Conservation (phyloP, 1,140 invertebrate genomes). For the Dermatophagoides farinae region DNA sequence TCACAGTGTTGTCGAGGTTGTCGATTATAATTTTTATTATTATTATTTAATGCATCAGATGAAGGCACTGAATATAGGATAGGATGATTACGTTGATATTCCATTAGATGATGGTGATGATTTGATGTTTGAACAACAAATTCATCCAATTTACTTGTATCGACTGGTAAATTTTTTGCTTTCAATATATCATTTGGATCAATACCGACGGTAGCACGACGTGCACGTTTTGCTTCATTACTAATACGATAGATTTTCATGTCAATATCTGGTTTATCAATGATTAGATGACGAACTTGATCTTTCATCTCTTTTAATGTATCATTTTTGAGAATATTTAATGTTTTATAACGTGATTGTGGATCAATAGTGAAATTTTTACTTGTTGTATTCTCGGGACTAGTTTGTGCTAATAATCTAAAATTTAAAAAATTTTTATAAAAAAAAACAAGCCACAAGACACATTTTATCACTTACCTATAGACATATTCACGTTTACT, state of each 20-base stretch:
- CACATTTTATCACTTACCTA: constrained; percentile 26
- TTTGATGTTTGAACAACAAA: not conserved
- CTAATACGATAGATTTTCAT: not conserved
- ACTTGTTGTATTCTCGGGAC: constrained; percentile 78
- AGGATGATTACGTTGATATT: no score
- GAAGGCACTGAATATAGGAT: not conserved
- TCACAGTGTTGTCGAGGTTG: not conserved
- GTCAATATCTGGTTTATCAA: not conserved
- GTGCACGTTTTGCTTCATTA: constrained; percentile 8
- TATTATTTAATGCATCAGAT: not conserved
- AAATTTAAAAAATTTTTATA: no score
- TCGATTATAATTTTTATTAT: not conserved
- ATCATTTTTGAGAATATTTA: constrained; percentile 27
- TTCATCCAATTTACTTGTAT: not conserved
- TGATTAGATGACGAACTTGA: constrained; percentile 23
- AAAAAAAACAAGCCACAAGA: not conserved
- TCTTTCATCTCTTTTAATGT: constrained; percentile 21
- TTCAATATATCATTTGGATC: constrained; percentile 9
- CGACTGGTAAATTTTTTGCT: not conserved
- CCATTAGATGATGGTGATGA: no score
- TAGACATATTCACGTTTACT: constrained; percentile 90
- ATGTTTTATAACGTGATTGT: constrained; percentile 36
- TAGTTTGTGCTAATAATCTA: constrained; percentile 63
- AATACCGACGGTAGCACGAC: constrained; percentile 14
- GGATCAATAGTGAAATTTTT: constrained; percentile 81